phyloP scores from a whole-genome alignment of 2,888 invertebrate species.

The Orthosia cruda region DNA sequence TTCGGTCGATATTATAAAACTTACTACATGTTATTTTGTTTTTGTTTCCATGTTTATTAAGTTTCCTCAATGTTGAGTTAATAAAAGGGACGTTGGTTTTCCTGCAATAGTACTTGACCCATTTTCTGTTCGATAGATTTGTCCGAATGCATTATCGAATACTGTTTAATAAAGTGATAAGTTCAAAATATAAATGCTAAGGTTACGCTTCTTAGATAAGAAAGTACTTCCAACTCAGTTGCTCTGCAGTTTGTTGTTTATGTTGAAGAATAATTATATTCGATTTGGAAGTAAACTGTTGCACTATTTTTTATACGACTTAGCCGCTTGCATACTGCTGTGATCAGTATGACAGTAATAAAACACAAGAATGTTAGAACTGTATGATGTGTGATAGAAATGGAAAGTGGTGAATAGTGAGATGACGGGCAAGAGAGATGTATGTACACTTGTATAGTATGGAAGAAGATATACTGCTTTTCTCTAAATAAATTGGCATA shows the following conservation, averaged over 20 bases:
- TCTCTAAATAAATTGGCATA: neutral
- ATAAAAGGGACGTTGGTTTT: slow-evolving; percentile 4
- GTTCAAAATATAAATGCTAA: slow-evolving; percentile 56
- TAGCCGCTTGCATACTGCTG: neutral
- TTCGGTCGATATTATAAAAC: slow-evolving; percentile 28
- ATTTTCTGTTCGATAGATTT: slow-evolving; percentile 8
- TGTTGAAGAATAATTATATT: slow-evolving; percentile 2
- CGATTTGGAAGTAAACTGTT: neutral
- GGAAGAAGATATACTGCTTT: neutral
- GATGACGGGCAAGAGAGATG: neutral
- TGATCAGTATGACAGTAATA: neutral
- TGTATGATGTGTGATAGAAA: neutral
- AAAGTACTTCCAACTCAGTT: slow-evolving; percentile 40
- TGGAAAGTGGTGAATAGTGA: neutral
- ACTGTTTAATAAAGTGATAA: slow-evolving; percentile 38
- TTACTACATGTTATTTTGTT: slow-evolving; percentile 34
- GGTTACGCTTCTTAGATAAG: slow-evolving; percentile 54
- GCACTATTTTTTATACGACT: neutral
- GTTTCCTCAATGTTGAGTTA: slow-evolving; percentile 16
- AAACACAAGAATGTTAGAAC: neutral
- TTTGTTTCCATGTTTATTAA: slow-evolving; percentile 18
- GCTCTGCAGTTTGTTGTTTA: slow-evolving; percentile 13
- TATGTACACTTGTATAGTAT: neutral
- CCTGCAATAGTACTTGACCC: slow-evolving; percentile 29
- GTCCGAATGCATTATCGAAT: slow-evolving; percentile 16